These are phyloP conservation scores for Acanthurus leucopareius DNA, from an alignment of 2,797 vertebrate genomes.

Conservation along the genomic window DNA sequence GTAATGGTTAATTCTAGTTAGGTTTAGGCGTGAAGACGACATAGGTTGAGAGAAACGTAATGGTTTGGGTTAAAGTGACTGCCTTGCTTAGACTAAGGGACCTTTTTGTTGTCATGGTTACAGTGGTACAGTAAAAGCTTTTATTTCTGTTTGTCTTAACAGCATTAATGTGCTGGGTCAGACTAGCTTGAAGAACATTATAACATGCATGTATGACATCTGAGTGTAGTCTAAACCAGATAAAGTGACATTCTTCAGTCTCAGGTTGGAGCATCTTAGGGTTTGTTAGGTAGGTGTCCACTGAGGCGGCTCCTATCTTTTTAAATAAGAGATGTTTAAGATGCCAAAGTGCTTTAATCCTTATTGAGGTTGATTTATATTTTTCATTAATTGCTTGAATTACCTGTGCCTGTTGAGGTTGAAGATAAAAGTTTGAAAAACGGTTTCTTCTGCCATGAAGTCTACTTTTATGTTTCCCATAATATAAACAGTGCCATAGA, in stretches of 20 bases:
- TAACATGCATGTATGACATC: neutral
- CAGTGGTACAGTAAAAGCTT: neutral
- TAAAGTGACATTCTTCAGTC: neutral
- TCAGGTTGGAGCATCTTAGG: neutral
- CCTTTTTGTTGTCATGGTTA: neutral
- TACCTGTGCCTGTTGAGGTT: too few relatives aligned
- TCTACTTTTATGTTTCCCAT: too few relatives aligned
- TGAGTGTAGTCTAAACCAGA: neutral
- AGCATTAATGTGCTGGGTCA: neutral
- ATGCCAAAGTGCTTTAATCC: neutral
- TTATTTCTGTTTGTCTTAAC: neutral
- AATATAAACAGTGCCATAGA: too few relatives aligned
- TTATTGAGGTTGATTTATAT: neutral
- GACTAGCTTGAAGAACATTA: neutral
- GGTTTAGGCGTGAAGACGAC: too few relatives aligned
- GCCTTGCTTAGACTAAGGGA: too few relatives aligned
- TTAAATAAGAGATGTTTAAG: neutral
- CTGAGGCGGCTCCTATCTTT: neutral
- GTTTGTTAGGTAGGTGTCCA: neutral
- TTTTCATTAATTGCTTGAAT: too few relatives aligned
- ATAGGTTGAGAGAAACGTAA: too few relatives aligned
- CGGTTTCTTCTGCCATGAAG: too few relatives aligned
- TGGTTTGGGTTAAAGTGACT: too few relatives aligned
- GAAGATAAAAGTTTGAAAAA: too few relatives aligned
- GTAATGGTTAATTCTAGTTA: too few relatives aligned